Percentiles rank a stretch among this genome's conserved stretches.
Conservation (phyloP, 1,140 invertebrate genomes). For the Drosophila oshimai region DNA sequence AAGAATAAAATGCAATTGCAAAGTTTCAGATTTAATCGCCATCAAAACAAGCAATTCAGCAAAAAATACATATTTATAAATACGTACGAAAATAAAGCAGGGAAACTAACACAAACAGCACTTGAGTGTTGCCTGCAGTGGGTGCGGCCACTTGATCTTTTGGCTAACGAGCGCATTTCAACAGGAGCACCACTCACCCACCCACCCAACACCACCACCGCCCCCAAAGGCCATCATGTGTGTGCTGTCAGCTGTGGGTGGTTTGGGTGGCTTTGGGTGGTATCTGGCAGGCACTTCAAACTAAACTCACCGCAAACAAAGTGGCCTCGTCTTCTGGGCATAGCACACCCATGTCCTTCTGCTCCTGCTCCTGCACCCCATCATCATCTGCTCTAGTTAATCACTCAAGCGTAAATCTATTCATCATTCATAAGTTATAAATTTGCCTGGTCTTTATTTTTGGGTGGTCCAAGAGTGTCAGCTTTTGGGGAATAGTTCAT, state of each 20-base stretch:
- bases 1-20: neutral
- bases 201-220: neutral
- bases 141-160: constrained; percentile 75
- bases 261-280: neutral
- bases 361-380: constrained; percentile 4
- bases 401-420: constrained; percentile 82
- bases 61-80: constrained; percentile 35
- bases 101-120: constrained; percentile 77
- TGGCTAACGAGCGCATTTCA: constrained; percentile 79
- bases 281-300: constrained; percentile 76
- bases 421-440: constrained; percentile 82
- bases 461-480: constrained; percentile 52
- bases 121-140: constrained; percentile 64
- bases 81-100: constrained; percentile 41
- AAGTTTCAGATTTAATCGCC: constrained; percentile 53
- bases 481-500: constrained; percentile 32
- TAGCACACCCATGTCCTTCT: constrained; percentile 42
- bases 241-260: constrained; percentile 46
- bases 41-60: constrained; percentile 61
- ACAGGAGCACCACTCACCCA: constrained; percentile 43
- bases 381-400: constrained; percentile 66
- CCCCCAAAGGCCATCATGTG: constrained; percentile 28
- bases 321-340: constrained; percentile 65
- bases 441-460: constrained; percentile 70
- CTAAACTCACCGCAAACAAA: constrained; percentile 81